Evolutionary conservation across 1,140 invertebrate genomes (phyloP), one percentile per base, ranked within the genome.

Genomic region (Drosophila azteca): DNA sequence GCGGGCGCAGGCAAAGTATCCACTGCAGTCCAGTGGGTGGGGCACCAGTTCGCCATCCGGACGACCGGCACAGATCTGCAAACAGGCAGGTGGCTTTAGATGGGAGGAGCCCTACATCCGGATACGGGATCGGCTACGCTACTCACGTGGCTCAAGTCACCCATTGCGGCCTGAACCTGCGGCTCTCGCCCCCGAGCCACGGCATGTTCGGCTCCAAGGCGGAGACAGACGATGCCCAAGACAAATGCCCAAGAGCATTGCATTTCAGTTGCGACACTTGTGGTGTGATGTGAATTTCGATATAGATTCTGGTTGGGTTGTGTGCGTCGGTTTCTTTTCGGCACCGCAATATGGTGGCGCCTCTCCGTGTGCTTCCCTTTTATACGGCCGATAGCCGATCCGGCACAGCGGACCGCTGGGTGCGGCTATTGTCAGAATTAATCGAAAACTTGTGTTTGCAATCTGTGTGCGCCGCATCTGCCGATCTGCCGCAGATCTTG

Each of bases 11-110:
- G 51, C 63, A 55, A 90, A 87, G 65, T 77, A 90, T 6, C 73
- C 76, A 51, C 41, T 74, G 31, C 90, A 90, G 35, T 90, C 85
- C 6, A 55, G 6, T 0, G 84, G 90, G 73, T 90, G 73, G 4
- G 79, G 22, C 8, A 88, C 64, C 58, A 87, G 9, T 5, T 72
- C 71, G 6, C 69, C 79, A 6, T 71, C 59, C 6, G 31, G 20
- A 1, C 57, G 63, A n/a, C 52, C 71, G 7, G 43, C 8, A n/a
- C 89, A 90, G 13, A 90, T 52, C 89, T 90, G 41, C 20, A 66
- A 65, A 5, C 3, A 54, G 35, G 11, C 35, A 13, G 6, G 13
- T 0, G 8, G 4, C 8, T 6, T 55, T 43, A n/a, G 26, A 43
- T 45, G 9, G 11, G 46, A 1, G 11, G 46, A 1, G 13, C 5